Base-by-base conservation (phyloP, 2,797 vertebrate genomes). In the Acanthis flammea region DNA sequence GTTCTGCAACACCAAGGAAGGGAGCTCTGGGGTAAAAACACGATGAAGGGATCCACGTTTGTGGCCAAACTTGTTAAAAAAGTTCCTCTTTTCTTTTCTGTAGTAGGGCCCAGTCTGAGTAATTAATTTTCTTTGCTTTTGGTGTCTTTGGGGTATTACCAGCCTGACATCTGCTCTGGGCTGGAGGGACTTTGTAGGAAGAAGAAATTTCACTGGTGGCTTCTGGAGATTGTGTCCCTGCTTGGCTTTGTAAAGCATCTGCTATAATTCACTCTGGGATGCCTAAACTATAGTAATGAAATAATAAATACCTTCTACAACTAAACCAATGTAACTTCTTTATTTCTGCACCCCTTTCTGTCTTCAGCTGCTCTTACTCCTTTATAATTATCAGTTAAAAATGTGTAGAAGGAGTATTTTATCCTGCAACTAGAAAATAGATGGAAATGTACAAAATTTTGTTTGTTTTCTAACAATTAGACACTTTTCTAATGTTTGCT, bases 1-100 rank as follows among this genome's bases (percentile, higher is more conserved):
- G 27, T 48, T 45, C 44, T 41, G 33, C 30, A 18, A 6, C 1
- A 7, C 9, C 31, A 37, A 24, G 14, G 7, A 6, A 6, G 6
- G 28, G 13, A 63, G 35, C 28, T 4, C 2, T 3, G 54, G 25
- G 7, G 2, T 41, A 10, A 72, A 76, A 68, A 5, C 35, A 21
- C 1, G 0, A 3, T 19, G 24, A 39, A 5, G 11, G 22, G 15
- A 35, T 28, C 14, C 21, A 8, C 0, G 0, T 44, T 57, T 51
- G 7, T 14, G 30, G 27, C 23, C 50, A 54, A 78, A 51, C 10
- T 42, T 28, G 1, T 24, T 66, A 0, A 6, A 35, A 28, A 86
- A n/a, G 2, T 28, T 62, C 5, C 7, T 15, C 1, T 62, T 83
- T 35, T 33, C 17, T 58, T n/a, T 75, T 60, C 35, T 24, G 8